Conservation (phyloP, 2,113 vertebrate genomes). For the Tragelaphus scriptus region DNA sequence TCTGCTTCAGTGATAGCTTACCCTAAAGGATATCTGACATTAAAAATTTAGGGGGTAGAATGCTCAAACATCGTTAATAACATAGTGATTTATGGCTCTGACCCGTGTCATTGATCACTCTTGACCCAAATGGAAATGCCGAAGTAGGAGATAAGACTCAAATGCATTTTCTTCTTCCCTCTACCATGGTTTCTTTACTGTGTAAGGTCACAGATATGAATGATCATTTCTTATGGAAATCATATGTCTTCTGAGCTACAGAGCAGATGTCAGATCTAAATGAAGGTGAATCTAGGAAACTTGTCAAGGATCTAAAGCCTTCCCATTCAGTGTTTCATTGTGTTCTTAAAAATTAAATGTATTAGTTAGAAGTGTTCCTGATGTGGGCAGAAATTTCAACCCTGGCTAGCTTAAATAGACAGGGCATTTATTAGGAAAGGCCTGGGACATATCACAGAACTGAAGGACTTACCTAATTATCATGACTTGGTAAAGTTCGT, state of each 20-base stretch:
- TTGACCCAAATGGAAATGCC: not conserved
- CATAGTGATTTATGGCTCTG: not conserved
- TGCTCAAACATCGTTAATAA: not conserved
- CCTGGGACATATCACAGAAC: not conserved
- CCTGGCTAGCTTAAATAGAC: not conserved
- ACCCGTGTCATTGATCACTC: not conserved
- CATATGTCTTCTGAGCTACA: not conserved
- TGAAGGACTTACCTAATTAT: not conserved
- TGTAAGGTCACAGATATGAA: not conserved
- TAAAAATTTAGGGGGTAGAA: too few species aligned
- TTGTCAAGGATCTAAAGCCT: not conserved
- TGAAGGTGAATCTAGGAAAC: not conserved
- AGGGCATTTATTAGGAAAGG: not conserved
- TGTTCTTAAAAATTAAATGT: not conserved
- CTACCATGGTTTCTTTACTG: not conserved
- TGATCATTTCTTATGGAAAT: not conserved
- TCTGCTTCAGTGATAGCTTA: fast-evolving
- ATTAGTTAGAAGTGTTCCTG: not conserved
- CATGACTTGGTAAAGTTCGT: not conserved
- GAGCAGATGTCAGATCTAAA: not conserved
- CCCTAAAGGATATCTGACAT: not conserved
- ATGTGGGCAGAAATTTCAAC: not conserved
- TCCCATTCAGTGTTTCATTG: not conserved
- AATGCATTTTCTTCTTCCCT: not conserved
- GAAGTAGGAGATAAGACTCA: not conserved